These are phyloP conservation scores for Chionomys nivalis DNA, from an alignment of 2,113 vertebrate genomes.

Conservation along the genomic window DNA sequence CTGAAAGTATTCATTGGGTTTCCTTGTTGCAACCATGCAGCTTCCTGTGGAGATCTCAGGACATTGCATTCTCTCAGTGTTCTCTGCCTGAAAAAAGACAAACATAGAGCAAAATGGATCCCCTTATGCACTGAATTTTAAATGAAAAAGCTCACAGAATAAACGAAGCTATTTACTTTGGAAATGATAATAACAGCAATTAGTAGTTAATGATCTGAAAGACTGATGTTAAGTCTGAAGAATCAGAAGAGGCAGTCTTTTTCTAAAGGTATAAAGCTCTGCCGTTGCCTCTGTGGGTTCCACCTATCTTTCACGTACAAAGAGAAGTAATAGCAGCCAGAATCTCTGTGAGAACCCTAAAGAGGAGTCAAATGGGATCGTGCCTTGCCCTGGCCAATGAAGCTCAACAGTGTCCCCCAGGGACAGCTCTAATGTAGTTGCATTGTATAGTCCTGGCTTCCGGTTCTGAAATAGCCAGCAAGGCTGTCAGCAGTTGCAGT, in stretches of 20 bases:
- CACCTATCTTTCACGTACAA: background rate
- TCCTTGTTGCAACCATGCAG: background rate
- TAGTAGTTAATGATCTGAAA: background rate
- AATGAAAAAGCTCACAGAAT: background rate
- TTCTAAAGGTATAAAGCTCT: background rate
- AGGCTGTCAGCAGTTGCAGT: constrained; percentile 56
- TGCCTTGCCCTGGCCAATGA: constrained; percentile 25
- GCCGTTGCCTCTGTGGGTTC: background rate
- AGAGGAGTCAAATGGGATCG: constrained; percentile 66
- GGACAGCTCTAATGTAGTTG: constrained; percentile 61
- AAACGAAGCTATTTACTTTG: constrained; percentile 8
- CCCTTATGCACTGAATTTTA: background rate
- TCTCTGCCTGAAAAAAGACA: constrained; percentile 13
- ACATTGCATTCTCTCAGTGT: background rate
- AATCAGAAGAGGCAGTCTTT: background rate
- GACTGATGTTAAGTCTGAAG: background rate
- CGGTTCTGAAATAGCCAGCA: background rate
- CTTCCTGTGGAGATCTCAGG: background rate
- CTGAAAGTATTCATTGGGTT: background rate
- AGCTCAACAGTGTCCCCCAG: constrained; percentile 48
- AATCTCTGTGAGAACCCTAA: constrained; percentile 57
- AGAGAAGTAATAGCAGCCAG: background rate
- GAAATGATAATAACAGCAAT: background rate
- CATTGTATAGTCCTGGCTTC: constrained; percentile 11
- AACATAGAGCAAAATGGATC: background rate